Evolutionary conservation across 1,140 invertebrate genomes (phyloP), one percentile per base, ranked within the genome.

Genomic region (Lordiphosa collinella): DNA sequence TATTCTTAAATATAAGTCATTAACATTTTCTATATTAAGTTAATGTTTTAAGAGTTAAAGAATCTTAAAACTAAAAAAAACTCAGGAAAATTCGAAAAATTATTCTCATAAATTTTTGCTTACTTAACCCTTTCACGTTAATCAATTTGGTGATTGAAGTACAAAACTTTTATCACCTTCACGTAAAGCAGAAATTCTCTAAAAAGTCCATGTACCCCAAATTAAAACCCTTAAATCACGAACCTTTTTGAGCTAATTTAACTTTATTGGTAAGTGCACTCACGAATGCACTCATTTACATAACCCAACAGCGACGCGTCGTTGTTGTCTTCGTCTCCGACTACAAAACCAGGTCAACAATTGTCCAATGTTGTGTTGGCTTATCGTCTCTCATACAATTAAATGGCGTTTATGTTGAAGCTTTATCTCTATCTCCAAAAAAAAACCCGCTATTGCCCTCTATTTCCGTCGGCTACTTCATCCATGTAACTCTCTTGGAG

Each of bases 251-350:
- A 67, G 67, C 57, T 54, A 50, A 62, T 63, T 63, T 70, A 8
- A 29, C 25, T 29, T 29, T 29, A 29, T 43, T 67, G 48, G 53
- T 65, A 50, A 71, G 68, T 71, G 68, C 68, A 71, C 58, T 71
- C 59, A 71, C 68, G 64, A 71, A 53, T 71, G 68, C 68, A 70
- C 47, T 71, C 63, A 71, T 71, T 71, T 71, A 71, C 68, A 71
- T 71, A 71, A 71, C 48, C 53, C 51, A 31, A 35, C 47, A 31
- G 9, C 37, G 36, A 35, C 25, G 11, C 41, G 32, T 4, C 22
- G 8, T 22, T 18, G 14, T 16, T 32, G 22, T n/a, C 37, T n/a
- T 14, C 63, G 31, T 7, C 32, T 8, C 22, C 25, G 9, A 9
- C 7, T 3, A 13, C 38, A 52, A 62, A 71, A 68, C 59, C 68